phyloP scores from a whole-genome alignment of 2,113 vertebrate genomes.

The Paradoxurus hermaphroditus region DNA sequence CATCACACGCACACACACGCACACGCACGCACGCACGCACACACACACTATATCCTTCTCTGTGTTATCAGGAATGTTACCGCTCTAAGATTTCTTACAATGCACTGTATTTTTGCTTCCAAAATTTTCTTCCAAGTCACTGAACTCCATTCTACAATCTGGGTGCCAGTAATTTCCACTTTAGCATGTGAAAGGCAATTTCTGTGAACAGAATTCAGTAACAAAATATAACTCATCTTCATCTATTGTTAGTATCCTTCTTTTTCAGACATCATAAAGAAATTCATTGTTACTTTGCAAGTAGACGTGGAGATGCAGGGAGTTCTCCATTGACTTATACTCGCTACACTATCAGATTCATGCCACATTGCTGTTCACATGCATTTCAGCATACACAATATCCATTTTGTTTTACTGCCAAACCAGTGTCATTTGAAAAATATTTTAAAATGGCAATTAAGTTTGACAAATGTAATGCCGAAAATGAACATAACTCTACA shows the following conservation, averaged over 20 bases:
- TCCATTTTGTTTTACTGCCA: not conserved
- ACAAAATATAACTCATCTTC: not conserved
- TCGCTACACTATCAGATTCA: not conserved
- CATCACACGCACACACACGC: not conserved
- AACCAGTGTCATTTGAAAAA: not conserved
- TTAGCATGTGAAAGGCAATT: slow-evolving; percentile 6
- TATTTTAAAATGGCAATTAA: not conserved
- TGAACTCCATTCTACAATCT: not conserved
- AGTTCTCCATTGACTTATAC: not conserved
- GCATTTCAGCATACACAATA: not conserved
- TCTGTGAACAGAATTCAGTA: not conserved
- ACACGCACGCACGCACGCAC: not conserved
- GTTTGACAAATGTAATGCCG: not conserved
- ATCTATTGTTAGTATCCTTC: not conserved
- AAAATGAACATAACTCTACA: not conserved
- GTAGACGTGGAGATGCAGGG: not conserved
- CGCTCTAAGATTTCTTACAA: not conserved
- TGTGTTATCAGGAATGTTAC: not conserved
- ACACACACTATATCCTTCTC: not conserved
- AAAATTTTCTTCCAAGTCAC: not conserved
- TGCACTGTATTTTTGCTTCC: not conserved
- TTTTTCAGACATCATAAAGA: not conserved
- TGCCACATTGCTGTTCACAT: not conserved
- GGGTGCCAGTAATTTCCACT: not conserved
- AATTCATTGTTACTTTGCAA: not conserved